Evolutionary conservation across 2,113 vertebrate genomes (phyloP).

Genomic region (Rhynchopsitta pachyrhyncha): DNA sequence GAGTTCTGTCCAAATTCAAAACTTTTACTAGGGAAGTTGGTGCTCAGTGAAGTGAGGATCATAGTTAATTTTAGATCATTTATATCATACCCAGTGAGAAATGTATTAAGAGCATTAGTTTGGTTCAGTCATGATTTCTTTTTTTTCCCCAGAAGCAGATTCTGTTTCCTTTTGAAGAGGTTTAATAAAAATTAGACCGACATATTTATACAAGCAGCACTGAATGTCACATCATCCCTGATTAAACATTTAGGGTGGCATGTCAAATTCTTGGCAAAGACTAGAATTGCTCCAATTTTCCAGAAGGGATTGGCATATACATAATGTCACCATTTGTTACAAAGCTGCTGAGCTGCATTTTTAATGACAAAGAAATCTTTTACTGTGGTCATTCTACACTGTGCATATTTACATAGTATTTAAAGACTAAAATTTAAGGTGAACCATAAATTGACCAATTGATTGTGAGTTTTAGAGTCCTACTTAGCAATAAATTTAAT

Average conservation of each 20-base stretch:
- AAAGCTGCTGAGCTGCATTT: slow-evolving; percentile 29
- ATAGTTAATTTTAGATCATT: slow-evolving; percentile 40
- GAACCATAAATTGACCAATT: not conserved
- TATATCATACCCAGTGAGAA: slow-evolving; percentile 5
- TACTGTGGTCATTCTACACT: not conserved
- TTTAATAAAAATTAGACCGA: slow-evolving; percentile 26
- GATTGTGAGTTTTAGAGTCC: not conserved
- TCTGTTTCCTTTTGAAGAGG: not conserved
- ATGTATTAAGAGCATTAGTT: not conserved
- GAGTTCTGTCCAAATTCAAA: slow-evolving; percentile 48
- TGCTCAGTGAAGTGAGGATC: not conserved
- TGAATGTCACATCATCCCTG: slow-evolving; percentile 38
- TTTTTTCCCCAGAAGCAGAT: not conserved
- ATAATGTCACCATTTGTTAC: slow-evolving; percentile 27
- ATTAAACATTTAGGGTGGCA: slow-evolving; percentile 34
- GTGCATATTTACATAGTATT: not conserved
- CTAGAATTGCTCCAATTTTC: slow-evolving; percentile 33
- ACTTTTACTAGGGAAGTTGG: slow-evolving; percentile 16
- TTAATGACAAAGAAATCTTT: not conserved
- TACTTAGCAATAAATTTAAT: not conserved
- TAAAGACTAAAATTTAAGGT: not conserved
- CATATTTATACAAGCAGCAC: not conserved
- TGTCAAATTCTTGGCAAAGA: slow-evolving; percentile 42
- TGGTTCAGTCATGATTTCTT: not conserved
- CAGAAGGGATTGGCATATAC: slow-evolving; percentile 4